Evolutionary conservation across 1,140 invertebrate species (phyloP).

Genomic region (Andrena cerasifolii): DNA sequence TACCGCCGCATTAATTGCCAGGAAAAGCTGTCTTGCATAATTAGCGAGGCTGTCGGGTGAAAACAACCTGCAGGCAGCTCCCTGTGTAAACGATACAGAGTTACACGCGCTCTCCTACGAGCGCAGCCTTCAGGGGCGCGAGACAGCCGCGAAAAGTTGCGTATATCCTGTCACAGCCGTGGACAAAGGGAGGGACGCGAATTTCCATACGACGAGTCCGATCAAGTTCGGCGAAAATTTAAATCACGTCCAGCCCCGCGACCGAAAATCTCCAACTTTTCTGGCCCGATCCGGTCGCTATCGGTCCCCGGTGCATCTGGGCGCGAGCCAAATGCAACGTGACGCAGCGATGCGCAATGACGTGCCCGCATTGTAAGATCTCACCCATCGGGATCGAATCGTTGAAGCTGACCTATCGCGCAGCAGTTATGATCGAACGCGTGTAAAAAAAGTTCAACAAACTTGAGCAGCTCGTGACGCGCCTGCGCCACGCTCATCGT

Average conservation of each 20-base stretch:
- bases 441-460: too few relatives aligned
- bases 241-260: slow-evolving; percentile 20
- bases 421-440: too few relatives aligned
- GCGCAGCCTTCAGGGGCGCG: too few relatives aligned
- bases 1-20: background rate
- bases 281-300: slow-evolving; percentile 16
- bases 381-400: background rate
- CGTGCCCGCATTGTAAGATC: slow-evolving; percentile 30
- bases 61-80: background rate
- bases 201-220: background rate
- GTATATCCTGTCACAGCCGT: too few relatives aligned
- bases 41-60: background rate
- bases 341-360: slow-evolving; percentile 45
- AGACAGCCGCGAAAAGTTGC: too few relatives aligned
- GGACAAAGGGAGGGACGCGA: background rate
- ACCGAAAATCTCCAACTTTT: slow-evolving; percentile 19
- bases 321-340: slow-evolving; percentile 32
- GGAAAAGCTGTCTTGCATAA: background rate
- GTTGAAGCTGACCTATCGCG: too few relatives aligned
- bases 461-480: too few relatives aligned
- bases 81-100: background rate
- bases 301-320: slow-evolving; percentile 47
- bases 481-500: background rate
- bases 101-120: background rate
- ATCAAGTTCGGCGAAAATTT: slow-evolving; percentile 19